Base-by-base conservation (phyloP, 2,797 vertebrate genomes). In the Eleutherodactylus coqui region DNA sequence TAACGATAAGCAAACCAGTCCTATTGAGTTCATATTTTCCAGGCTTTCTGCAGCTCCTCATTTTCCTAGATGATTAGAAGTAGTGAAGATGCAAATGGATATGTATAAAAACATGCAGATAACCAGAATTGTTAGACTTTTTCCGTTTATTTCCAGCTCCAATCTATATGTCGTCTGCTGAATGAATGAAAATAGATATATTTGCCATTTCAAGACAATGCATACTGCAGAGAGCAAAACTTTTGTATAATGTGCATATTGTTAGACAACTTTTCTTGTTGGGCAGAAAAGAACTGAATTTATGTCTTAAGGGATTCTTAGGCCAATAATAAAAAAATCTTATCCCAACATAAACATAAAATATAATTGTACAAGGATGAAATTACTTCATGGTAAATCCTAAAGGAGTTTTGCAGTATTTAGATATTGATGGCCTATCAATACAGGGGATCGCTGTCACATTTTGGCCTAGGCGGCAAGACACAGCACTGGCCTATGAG, bases 41-140 rank as follows among this genome's bases (percentile, higher is more conserved):
- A 69, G 27, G n/a, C 60, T 67, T 53, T 49, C 64, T 41, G 79
- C 34, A n/a, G 47, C 36, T 70, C 45, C 7, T 70, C 43, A 70
- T 82, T 53, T 70, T 72, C 64, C 29, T 82, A 53, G 47, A 17
- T 70, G 64, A 70, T 82, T 82, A 82, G 62, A 80, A 45, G 8
- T 38, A 82, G 64, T 69, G 43, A 82, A 70, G 43, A 70, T 82
- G 62, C 79, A 82, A 82, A 53, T 38, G 70, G 79, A 70, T 82
- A 76, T 51, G n/a, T 21, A 70, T 47, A 53, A 81, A 81, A 32
- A 81, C 64, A 81, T 51, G 45, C 13, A 69, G 27, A 81, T 81
- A 81, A 51, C 29, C 14, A 14, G 32, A 47, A 69, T 51, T 64
- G 34, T 27, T 21, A 67, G 38, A 49, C 69, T 36, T 67, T 64